phyloP scores from a whole-genome alignment of 2,113 vertebrate species.

The Montifringilla adamsi region DNA sequence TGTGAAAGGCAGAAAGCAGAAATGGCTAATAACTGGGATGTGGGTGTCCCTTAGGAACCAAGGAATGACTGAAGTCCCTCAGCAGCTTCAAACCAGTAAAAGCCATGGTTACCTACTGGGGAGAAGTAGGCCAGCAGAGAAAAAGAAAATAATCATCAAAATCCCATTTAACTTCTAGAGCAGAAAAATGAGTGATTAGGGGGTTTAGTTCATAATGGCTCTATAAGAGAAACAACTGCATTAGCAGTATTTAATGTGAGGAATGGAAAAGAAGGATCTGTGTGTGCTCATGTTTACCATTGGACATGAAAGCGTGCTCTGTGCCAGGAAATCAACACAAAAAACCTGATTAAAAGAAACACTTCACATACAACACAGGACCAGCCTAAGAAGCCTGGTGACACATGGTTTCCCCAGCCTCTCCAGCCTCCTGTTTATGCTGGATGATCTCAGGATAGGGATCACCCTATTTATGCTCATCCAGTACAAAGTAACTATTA shows the following conservation, averaged over 20 bases:
- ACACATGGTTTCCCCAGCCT: background rate
- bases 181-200: background rate
- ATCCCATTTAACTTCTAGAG: background rate
- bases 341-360: conserved; percentile 14
- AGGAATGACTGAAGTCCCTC: background rate
- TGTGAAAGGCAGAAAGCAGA: background rate
- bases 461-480: conserved; percentile 29
- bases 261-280: background rate
- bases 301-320: background rate
- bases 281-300: background rate
- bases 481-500: conserved; percentile 41
- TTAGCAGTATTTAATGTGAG: background rate
- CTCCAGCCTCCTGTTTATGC: background rate
- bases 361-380: background rate
- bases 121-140: background rate
- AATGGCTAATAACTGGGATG: background rate
- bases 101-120: background rate
- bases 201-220: background rate
- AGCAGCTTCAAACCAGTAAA: background rate
- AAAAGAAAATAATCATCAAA: background rate
- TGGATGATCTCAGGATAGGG: conserved; percentile 2
- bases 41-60: background rate
- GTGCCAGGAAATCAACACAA: background rate
- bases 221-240: background rate
- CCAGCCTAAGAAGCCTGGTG: background rate